Conservation (phyloP, 2,113 vertebrate species). For the Ammodytes dubius region DNA sequence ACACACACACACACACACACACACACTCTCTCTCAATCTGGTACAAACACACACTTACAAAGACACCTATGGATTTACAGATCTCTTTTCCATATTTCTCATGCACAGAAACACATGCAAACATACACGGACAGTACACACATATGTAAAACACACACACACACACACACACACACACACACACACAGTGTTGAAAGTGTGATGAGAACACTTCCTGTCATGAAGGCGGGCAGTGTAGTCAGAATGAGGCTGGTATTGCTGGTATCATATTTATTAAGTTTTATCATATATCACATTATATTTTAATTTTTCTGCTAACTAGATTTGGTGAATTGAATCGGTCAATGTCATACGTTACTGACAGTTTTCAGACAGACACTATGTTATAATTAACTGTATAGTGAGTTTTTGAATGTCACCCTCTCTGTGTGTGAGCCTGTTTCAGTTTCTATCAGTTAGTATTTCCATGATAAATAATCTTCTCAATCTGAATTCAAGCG, state of each 20-base stretch:
- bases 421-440: not conserved
- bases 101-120: slow-evolving; percentile 11
- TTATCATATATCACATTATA: slow-evolving; percentile 2
- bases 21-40: no score
- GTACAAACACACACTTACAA: no score
- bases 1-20: slow-evolving; percentile 2
- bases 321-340: no score
- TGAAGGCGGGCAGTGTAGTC: not conserved
- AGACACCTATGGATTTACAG: no score
- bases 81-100: no score
- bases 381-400: not conserved
- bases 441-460: not conserved
- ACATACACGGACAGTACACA: not conserved
- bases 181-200: not conserved
- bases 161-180: slow-evolving; percentile 4
- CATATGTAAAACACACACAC: not conserved
- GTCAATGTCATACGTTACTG: no score
- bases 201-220: slow-evolving; percentile 42
- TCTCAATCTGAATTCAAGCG: slow-evolving; percentile 5
- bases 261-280: not conserved
- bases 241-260: not conserved
- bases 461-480: slow-evolving; percentile 4
- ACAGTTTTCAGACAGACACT: not conserved
- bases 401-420: not conserved
- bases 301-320: not conserved